phyloP scores from a whole-genome alignment of 2,797 vertebrate species.

The Acanthurus tractus region DNA sequence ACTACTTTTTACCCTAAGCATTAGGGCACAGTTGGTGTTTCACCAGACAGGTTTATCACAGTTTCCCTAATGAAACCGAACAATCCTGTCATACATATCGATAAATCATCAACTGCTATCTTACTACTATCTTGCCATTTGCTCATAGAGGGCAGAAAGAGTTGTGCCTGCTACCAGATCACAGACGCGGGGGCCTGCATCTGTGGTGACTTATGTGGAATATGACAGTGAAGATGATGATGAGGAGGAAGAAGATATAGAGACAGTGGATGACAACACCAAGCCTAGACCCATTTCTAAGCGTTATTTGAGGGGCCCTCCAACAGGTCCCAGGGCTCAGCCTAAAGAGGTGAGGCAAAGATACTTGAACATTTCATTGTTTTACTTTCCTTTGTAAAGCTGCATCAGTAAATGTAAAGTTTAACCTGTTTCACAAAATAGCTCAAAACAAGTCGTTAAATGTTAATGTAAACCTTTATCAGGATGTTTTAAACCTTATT shows the following conservation, averaged over 20 bases:
- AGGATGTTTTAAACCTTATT: background rate
- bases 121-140: slow-evolving; percentile 8
- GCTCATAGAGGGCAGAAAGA: slow-evolving; percentile 46
- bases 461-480: background rate
- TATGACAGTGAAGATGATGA: slow-evolving; percentile 39
- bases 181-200: slow-evolving; percentile 47
- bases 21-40: too few relatives aligned
- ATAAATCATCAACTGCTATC: background rate
- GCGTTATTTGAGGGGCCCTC: slow-evolving; percentile 69
- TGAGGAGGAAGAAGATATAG: slow-evolving; percentile 45
- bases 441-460: background rate
- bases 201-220: slow-evolving; percentile 34
- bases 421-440: background rate
- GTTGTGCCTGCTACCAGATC: slow-evolving; percentile 37
- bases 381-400: background rate
- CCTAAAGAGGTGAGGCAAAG: slow-evolving; percentile 65
- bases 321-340: slow-evolving; percentile 33
- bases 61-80: background rate
- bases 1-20: background rate
- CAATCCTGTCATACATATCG: background rate
- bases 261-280: background rate
- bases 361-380: background rate
- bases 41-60: background rate
- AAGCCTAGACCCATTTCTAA: slow-evolving; percentile 48
- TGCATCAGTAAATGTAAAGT: background rate